Evolutionary conservation across 2,797 vertebrate genomes (phyloP), one percentile per base, ranked within the genome.

Genomic region (Oreochromis grahami): DNA sequence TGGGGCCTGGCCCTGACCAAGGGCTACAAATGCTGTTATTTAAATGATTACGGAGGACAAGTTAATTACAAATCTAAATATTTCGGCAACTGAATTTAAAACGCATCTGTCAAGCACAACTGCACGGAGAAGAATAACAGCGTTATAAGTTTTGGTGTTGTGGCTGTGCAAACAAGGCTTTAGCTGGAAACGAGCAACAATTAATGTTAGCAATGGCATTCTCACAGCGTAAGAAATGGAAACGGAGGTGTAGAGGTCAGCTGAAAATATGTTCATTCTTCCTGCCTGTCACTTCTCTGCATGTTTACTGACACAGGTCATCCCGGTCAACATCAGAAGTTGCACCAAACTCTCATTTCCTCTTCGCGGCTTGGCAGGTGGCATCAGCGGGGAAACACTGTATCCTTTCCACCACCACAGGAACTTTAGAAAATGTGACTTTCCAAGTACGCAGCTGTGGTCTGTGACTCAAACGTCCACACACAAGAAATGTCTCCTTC

Each of bases 341-440:
- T 84, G 80, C 78, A 78, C 60, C 89, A 82, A 87, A 90, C 77
- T 86, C 91, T 87, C 87, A 90, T 93, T 95, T 95, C 95, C 95
- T 93, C 77, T 80, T 79, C 3, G 90, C 15, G 85, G 90, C 91
- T 94, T 94, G 92, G 93, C 95, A 95, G 94, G 94, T 95, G 94
- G 84, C 88, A 91, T 87, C 90, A 77, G 72, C 78, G 76, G 91
- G 88, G 86, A 94, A 93, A 86, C 89, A 74, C 88, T 63, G 78
- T 58, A 89, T 92, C 92, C 92, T 93, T 91, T 86, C 92, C 92
- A 86, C 86, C 78, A 84, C 88, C 89, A 90, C 93, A 91, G 92
- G 90, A 92, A 92, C 86, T 93, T 78, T n/a, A 70, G 65, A 63
- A 78, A 88, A 85, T 91, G 86, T 88, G 78, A 79, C 85, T 92